phyloP scores from a whole-genome alignment of 2,797 vertebrate species.

The Cyprinodon diabolis region DNA sequence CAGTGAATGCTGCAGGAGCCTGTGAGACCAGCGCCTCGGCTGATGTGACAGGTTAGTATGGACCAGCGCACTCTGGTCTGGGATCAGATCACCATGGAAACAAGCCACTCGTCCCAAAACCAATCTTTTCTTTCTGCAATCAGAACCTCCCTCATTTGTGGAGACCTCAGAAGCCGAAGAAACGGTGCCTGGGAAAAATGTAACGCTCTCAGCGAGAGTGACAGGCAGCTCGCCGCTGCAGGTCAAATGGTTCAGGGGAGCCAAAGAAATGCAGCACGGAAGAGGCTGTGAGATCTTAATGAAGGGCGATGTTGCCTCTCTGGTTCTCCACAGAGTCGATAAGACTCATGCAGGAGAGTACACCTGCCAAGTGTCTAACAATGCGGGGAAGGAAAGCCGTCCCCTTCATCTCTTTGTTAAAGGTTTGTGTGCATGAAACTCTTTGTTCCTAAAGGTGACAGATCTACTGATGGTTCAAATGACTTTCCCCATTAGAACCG shows the following conservation, averaged over 20 bases:
- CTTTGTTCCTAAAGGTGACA: slow-evolving; percentile 1
- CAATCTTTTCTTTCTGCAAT: slow-evolving; percentile 45
- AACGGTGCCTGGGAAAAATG: slow-evolving; percentile 82
- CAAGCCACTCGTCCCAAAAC: slow-evolving; percentile 10
- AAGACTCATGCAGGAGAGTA: slow-evolving; percentile 85
- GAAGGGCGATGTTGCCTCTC: slow-evolving; percentile 78
- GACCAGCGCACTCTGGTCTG: too few species aligned
- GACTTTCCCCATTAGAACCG: slow-evolving; percentile 65
- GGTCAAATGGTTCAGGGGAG: slow-evolving; percentile 92
- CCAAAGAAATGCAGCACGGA: slow-evolving; percentile 86
- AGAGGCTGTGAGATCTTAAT: slow-evolving; percentile 83
- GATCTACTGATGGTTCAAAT: slow-evolving; percentile 43
- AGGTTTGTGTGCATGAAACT: slow-evolving; percentile 81
- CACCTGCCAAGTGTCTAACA: slow-evolving; percentile 83
- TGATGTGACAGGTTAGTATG: slow-evolving; percentile 89
- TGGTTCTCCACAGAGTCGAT: slow-evolving; percentile 85
- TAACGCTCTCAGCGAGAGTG: slow-evolving; percentile 86
- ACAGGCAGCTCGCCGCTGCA: slow-evolving; percentile 88
- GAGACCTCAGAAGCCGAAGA: slow-evolving; percentile 86
- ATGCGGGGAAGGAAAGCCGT: slow-evolving; percentile 85
- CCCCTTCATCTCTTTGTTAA: slow-evolving; percentile 85
- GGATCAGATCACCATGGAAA: neutral
- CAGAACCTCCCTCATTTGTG: slow-evolving; percentile 90
- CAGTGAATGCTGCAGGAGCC: slow-evolving; percentile 87
- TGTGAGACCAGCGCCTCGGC: slow-evolving; percentile 86